Evolutionary conservation across 2,888 invertebrate species (phyloP), one percentile per base, ranked within the genome.

Genomic region (Pheosia tremula): DNA sequence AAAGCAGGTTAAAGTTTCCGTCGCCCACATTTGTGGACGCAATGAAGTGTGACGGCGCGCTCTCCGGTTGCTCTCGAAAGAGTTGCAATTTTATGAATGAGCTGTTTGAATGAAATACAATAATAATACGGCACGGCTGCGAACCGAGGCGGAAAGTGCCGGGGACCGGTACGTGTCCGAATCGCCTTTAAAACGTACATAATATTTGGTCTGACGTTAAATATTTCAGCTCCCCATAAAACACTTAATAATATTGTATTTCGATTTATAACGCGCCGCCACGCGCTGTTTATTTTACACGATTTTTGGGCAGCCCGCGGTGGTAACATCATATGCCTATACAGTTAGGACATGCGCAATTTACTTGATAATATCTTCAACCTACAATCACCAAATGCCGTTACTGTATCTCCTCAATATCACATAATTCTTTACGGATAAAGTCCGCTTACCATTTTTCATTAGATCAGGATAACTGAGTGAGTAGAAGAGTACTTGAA

Each of bases 61-160:
- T 84, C 86, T 90, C 87, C 79, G 82, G 84, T 88, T 89, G 84
- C 86, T 81, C 80, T 81, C 81, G 75, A 86, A 84, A 83, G 84
- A 87, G 84, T 86, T 86, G 86, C 89, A 91, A 91, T 93, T 92
- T 91, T 91, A 91, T 92, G 92, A 92, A 93, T 92, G 91, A 91
- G 83, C 88, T 90, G 87, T 88, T 92, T 90, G 88, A 91, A 93
- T 90, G 90, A 87, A 90, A 88, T 82, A 86, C 84, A 86, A 87
- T 89, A 90, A 90, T 89, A 89, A 83, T 83, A 82, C 75, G 80
- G 78, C 74, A 77, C 77, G 73, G 79, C 77, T 74, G 78, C 77
- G 80, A 81, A 82, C 74, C 84, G 83, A 81, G 78, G 83, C 83
- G 80, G 79, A 86, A 85, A 86, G 81, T 78, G 72, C 75, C 64